Conservation (phyloP, 2,888 invertebrate species). For the Zelleria hepariella region DNA sequence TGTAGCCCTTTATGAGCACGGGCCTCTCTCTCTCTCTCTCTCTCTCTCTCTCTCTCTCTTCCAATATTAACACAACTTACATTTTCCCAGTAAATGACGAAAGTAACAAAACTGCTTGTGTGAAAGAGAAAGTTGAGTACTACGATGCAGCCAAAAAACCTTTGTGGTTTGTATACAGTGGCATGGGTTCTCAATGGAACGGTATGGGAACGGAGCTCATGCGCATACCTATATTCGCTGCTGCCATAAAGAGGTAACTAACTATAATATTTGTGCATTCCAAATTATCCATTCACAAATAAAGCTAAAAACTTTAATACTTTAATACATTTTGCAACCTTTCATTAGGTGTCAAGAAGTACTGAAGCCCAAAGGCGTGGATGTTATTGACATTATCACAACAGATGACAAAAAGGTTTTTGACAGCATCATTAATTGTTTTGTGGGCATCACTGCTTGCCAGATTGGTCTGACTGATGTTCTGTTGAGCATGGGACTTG, state of each 20-base stretch:
- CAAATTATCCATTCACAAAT: not conserved
- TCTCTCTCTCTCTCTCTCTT: too few species aligned
- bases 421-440: constrained; percentile 74
- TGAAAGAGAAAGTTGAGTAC: constrained; percentile 10
- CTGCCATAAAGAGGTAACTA: constrained; percentile 35
- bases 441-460: constrained; percentile 76
- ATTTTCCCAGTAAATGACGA: constrained; percentile 6
- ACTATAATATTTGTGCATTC: not conserved
- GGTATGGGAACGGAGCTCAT: constrained; percentile 73
- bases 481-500: constrained; percentile 25
- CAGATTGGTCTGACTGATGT: constrained; percentile 63
- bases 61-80: too few species aligned
- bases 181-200: constrained; percentile 76
- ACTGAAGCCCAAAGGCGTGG: constrained; percentile 64
- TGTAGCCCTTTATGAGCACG: too few species aligned
- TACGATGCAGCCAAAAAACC: constrained; percentile 29
- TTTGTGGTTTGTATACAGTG: constrained; percentile 75
- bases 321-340: not conserved
- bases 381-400: constrained; percentile 61
- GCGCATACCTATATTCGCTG: constrained; percentile 64
- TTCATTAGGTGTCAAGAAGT: constrained; percentile 45
- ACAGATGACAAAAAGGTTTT: constrained; percentile 64
- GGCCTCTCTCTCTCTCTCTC: too few species aligned
- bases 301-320: too few species aligned
- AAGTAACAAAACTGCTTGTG: constrained; percentile 7